These are phyloP conservation scores for Tipula vernalis DNA, from an alignment of 2,888 invertebrate species.

Conservation along the genomic window DNA sequence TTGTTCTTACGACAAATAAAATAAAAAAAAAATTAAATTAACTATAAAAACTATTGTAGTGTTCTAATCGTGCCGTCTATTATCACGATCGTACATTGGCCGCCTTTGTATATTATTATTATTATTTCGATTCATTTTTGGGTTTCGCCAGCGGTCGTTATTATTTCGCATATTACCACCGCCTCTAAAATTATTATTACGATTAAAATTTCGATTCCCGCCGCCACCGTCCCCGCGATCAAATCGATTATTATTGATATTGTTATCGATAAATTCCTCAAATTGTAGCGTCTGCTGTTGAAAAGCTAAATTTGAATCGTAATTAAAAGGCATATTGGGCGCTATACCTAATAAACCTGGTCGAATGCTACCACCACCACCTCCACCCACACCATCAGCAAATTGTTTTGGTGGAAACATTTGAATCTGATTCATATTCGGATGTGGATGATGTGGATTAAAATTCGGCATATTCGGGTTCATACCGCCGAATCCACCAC, in stretches of 20 bases:
- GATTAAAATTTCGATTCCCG: not conserved
- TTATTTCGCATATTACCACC: not conserved
- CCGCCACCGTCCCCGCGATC: slow-evolving; percentile 15
- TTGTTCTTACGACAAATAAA: not conserved
- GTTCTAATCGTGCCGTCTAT: not conserved
- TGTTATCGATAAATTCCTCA: slow-evolving; percentile 17
- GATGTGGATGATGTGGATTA: slow-evolving; percentile 13
- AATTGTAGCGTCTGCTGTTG: not conserved
- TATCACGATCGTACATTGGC: slow-evolving; percentile 6
- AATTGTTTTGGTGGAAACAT: slow-evolving; percentile 26
- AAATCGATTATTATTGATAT: slow-evolving; percentile 22
- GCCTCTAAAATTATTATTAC: not conserved
- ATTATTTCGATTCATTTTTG: not conserved
- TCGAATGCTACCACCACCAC: slow-evolving; percentile 32
- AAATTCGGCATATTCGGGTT: not conserved
- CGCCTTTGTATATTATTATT: not conserved
- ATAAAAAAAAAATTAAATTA: not conserved
- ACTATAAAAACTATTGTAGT: not conserved
- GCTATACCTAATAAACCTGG: slow-evolving; percentile 47
- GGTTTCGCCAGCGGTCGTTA: not conserved
- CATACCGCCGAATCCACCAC: slow-evolving; percentile 8
- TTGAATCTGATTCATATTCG: slow-evolving; percentile 21
- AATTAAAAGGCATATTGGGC: slow-evolving; percentile 41
- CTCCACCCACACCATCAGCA: slow-evolving; percentile 23
- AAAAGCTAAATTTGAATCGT: slow-evolving; percentile 8